Base-by-base conservation (phyloP, 1,140 invertebrate genomes). In the Eciton burchellii region DNA sequence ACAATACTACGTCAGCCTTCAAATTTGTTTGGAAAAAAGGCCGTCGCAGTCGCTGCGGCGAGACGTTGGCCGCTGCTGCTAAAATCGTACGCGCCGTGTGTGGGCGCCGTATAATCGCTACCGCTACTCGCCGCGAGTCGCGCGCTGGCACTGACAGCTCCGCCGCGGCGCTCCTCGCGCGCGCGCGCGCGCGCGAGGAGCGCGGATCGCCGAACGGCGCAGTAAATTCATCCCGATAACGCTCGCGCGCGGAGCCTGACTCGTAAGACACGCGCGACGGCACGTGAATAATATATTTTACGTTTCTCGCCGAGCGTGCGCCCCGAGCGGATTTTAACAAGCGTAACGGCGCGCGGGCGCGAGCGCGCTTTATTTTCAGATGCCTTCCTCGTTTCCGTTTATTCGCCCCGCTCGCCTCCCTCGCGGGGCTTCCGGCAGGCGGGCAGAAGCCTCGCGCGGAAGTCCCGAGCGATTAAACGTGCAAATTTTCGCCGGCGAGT, bases 21-120 rank as follows among this genome's bases (percentile, higher is more conserved):
- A 16, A 65, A 79, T 85, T 79, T 60, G 52, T 79, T 66, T 41
- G 49, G 59, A 35, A 65, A 62, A 81, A 81, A 56, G 41, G 14
- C 47, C 12, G 29, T 24, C 47, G 59, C 73, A 29, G 52, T 12
- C 35, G 19, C 21, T 21, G 65, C 21, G 68, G 24, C 41, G 71
- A 26, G 45, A 35, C 35, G 6, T 35, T 35, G 35, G 2, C 35
- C 24, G 62, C 66, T 83, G 73, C 63, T n/a, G 83, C 83, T 86
- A 85, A 86, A 85, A 86, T 63, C 54, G 77, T 83, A 59, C 62
- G 12, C 84, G 35, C 24, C 49, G 84, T 62, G 84, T 86, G 84
- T 86, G 83, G 84, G 62, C 84, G 68, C 41, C 76, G 41, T 63
- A 70, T n/a, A n/a, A n/a, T n/a, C n/a, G 77, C 84, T 74, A 81